Conservation (phyloP, 2,888 invertebrate genomes). For the Sussaba pulchella region DNA sequence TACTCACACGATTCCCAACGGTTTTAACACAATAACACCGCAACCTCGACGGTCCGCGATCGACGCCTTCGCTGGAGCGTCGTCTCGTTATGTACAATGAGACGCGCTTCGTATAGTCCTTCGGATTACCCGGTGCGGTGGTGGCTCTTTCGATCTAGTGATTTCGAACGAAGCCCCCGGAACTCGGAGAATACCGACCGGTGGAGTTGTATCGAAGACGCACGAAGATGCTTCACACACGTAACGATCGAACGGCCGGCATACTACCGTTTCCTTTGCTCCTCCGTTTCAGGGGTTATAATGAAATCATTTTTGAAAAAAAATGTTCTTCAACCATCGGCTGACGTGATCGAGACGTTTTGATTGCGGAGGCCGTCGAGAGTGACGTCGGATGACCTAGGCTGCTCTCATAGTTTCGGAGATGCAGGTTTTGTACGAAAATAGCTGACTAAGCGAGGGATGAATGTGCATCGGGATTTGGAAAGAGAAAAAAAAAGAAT, state of each 20-base stretch:
- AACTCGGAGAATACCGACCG: conserved; percentile 23
- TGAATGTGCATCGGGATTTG: neutral
- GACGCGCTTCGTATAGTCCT: conserved; percentile 56
- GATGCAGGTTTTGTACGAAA: neutral
- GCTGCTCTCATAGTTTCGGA: conserved; percentile 7
- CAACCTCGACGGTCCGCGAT: conserved; percentile 27
- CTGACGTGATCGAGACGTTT: neutral
- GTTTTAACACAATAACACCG: conserved; percentile 53
- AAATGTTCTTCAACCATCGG: neutral
- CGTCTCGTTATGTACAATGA: conserved; percentile 66
- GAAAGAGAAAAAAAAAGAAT: no score
- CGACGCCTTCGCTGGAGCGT: conserved; percentile 42
- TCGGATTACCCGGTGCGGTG: conserved; percentile 32
- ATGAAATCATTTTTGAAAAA: no score
- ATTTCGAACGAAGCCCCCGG: conserved; percentile 14
- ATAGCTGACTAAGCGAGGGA: no score
- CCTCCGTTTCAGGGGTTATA: no score
- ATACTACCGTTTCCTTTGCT: no score
- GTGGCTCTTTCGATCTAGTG: neutral
- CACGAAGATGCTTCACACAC: conserved; percentile 7
- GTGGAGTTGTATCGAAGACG: conserved; percentile 21
- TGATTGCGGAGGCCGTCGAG: neutral
- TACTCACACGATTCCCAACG: conserved; percentile 30
- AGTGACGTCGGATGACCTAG: conserved; percentile 3
- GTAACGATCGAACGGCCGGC: neutral